Evolutionary conservation across 1,140 invertebrate species (phyloP).

Genomic region (Prorops nasuta): DNA sequence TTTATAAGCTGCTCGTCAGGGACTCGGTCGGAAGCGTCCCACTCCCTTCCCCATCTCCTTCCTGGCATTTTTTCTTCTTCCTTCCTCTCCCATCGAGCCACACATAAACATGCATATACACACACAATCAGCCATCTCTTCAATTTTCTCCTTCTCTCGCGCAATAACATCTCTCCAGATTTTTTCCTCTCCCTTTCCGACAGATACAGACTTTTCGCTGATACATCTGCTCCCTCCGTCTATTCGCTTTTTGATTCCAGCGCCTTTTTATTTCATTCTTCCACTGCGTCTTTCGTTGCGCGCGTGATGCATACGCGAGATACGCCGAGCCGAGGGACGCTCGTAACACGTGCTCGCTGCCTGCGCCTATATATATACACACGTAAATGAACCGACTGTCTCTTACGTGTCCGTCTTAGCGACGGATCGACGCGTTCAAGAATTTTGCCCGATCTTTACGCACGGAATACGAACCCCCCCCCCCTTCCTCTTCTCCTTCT

Average conservation of each 20-base stretch:
- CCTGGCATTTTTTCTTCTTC: background rate
- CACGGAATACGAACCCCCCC: constrained; percentile 12
- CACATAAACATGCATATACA: no score
- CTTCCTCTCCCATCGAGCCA: background rate
- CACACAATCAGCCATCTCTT: no score
- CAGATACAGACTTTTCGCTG: background rate
- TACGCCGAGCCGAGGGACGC: constrained; percentile 10
- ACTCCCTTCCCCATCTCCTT: constrained; percentile 2
- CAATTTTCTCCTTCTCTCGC: constrained; percentile 1
- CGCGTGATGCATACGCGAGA: background rate
- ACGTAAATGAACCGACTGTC: constrained; percentile 24
- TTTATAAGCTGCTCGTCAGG: constrained; percentile 42
- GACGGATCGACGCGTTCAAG: background rate
- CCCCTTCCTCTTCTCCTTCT: background rate
- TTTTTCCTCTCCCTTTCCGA: background rate
- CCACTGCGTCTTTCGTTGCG: constrained; percentile 2
- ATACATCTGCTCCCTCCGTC: background rate
- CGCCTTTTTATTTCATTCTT: no score
- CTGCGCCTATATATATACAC: constrained; percentile 21
- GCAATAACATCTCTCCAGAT: constrained; percentile 2
- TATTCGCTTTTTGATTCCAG: no score
- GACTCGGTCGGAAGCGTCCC: constrained; percentile 25
- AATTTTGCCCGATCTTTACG: background rate
- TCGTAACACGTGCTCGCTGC: constrained; percentile 18
- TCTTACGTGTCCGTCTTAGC: constrained; percentile 2